Evolutionary conservation across 2,113 vertebrate genomes (phyloP).

Genomic region (Percopsis transmontana): DNA sequence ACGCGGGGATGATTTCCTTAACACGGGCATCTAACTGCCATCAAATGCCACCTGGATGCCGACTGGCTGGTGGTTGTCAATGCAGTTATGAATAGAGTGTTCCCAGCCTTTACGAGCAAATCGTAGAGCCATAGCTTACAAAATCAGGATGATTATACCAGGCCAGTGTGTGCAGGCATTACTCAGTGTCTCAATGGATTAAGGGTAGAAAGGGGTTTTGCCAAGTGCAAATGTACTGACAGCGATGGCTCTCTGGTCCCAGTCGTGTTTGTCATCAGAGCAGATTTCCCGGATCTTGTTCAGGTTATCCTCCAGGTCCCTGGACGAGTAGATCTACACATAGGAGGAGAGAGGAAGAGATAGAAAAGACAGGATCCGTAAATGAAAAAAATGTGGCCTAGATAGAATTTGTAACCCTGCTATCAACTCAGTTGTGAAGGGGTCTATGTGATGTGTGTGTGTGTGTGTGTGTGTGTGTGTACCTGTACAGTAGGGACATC

Average conservation of each 20-base stretch:
- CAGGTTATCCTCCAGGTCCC: slow-evolving; percentile 96
- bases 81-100: not conserved
- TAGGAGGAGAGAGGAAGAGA: slow-evolving; percentile 7
- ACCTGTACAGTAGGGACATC: slow-evolving; percentile 95
- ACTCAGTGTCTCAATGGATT: not conserved
- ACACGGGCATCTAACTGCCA: too few species aligned
- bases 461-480: slow-evolving; percentile 8
- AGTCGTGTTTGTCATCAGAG: slow-evolving; percentile 98
- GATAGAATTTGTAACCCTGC: not conserved
- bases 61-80: too few species aligned
- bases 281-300: slow-evolving; percentile 98
- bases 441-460: not conserved
- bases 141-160: too few species aligned
- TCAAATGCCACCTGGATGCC: too few species aligned
- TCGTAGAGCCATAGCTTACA: too few species aligned
- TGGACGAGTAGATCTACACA: slow-evolving; percentile 90
- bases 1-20: too few species aligned
- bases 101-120: too few species aligned
- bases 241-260: slow-evolving; percentile 93
- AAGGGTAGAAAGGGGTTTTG: not conserved
- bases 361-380: not conserved
- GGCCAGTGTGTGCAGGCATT: not conserved
- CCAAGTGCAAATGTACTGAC: slow-evolving; percentile 67
- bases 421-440: not conserved
- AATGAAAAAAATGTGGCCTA: not conserved